Evolutionary conservation across 2,113 vertebrate species (phyloP).

Genomic region (Gavialis gangeticus): DNA sequence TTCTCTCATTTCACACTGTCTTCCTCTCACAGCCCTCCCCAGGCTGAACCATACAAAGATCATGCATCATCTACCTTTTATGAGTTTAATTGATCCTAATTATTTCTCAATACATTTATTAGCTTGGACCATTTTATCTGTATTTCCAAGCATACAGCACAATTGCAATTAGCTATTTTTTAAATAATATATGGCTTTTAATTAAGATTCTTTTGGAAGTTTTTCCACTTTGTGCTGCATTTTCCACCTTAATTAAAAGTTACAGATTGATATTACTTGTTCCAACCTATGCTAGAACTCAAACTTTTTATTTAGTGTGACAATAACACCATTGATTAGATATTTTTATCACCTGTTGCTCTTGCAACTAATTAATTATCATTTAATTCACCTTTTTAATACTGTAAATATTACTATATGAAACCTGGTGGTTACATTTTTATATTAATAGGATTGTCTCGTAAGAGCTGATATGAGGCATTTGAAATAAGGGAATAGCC

Average conservation of each 20-base stretch:
- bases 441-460: background rate
- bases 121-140: background rate
- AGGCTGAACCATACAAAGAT: background rate
- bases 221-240: background rate
- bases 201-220: background rate
- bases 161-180: background rate
- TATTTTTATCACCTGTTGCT: constrained; percentile 6
- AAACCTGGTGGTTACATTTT: background rate
- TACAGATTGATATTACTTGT: background rate
- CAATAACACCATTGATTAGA: background rate
- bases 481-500: background rate
- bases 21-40: background rate
- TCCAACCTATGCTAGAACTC: background rate
- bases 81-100: background rate
- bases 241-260: background rate
- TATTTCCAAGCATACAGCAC: background rate
- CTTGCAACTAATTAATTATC: background rate
- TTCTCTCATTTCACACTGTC: background rate
- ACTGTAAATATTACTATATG: background rate
- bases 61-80: background rate
- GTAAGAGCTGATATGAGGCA: background rate
- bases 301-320: background rate
- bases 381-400: constrained; percentile 20
- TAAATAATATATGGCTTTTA: background rate
- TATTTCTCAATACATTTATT: background rate